Evolutionary conservation across 2,113 vertebrate species (phyloP).

Genomic region (Bothrops jararaca): DNA sequence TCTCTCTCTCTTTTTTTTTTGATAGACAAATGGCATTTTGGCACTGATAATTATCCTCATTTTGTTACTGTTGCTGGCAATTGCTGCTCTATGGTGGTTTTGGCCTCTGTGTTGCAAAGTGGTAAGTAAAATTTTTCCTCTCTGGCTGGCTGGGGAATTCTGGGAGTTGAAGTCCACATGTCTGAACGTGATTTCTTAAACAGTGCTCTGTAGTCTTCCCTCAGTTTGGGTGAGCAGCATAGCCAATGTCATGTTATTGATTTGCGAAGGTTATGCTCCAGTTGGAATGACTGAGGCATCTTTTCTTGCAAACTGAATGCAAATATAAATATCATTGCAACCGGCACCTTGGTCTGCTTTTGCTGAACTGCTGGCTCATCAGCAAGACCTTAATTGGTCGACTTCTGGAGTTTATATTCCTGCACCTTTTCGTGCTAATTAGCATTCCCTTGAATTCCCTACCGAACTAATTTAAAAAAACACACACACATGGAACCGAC

Average conservation of each 20-base stretch:
- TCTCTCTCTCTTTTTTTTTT: slow-evolving; percentile 27
- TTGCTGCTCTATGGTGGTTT: slow-evolving; percentile 93
- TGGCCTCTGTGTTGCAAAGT: slow-evolving; percentile 96
- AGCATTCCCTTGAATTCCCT: not conserved
- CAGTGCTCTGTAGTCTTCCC: not conserved
- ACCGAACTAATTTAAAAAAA: not conserved
- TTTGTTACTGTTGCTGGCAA: slow-evolving; percentile 74
- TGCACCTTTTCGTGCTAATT: not conserved
- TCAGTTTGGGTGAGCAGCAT: not conserved
- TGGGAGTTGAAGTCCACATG: not conserved
- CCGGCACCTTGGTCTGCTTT: not conserved
- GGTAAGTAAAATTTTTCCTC: slow-evolving; percentile 74
- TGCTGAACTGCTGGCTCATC: not conserved
- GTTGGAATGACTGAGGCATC: not conserved
- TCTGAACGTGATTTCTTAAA: not conserved
- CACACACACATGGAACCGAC: not conserved
- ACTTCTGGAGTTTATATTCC: not conserved
- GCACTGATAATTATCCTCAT: slow-evolving; percentile 83
- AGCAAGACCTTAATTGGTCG: not conserved
- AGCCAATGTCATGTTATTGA: not conserved
- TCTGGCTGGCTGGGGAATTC: not conserved
- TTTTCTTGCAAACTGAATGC: not conserved
- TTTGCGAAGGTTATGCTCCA: not conserved
- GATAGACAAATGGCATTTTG: slow-evolving; percentile 75
- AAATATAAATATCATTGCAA: not conserved